These are phyloP conservation scores for Nephrocerus scutellatus DNA, from an alignment of 2,888 invertebrate species.

Conservation along the genomic window DNA sequence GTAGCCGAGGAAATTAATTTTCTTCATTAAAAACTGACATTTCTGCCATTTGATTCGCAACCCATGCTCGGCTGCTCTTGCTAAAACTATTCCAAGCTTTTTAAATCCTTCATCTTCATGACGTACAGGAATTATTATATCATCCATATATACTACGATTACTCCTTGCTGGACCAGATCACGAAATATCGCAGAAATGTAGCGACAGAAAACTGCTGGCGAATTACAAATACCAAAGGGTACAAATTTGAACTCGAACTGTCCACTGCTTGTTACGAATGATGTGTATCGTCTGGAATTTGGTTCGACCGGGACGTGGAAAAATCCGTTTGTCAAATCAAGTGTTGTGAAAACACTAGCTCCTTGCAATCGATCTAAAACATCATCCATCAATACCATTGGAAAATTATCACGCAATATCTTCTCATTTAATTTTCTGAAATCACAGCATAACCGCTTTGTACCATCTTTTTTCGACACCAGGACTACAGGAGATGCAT, in stretches of 20 bases:
- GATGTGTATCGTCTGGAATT: slow-evolving; percentile 25
- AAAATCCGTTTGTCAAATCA: slow-evolving; percentile 25
- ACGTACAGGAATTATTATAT: slow-evolving; percentile 18
- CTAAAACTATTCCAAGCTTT: slow-evolving; percentile 8
- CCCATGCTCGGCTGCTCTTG: slow-evolving; percentile 14
- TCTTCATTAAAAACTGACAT: slow-evolving; percentile 17
- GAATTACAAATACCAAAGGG: slow-evolving; percentile 25
- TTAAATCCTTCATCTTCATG: slow-evolving; percentile 12
- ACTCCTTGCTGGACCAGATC: slow-evolving; percentile 11
- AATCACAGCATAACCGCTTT: slow-evolving; percentile 22
- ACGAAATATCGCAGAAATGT: slow-evolving; percentile 16
- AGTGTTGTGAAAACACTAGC: slow-evolving; percentile 24
- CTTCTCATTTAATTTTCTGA: slow-evolving; percentile 21
- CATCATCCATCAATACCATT: slow-evolving; percentile 20
- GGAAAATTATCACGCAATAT: slow-evolving; percentile 23
- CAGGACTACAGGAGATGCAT: slow-evolving; percentile 15
- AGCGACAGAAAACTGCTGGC: slow-evolving; percentile 19
- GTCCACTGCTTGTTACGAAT: slow-evolving; percentile 26
- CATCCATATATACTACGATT: slow-evolving; percentile 19
- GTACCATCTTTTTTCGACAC: slow-evolving; percentile 19
- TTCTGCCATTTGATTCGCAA: slow-evolving; percentile 18
- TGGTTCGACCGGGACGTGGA: slow-evolving; percentile 24
- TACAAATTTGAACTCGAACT: slow-evolving; percentile 23
- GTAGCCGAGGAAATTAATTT: slow-evolving; percentile 21
- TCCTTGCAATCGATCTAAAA: slow-evolving; percentile 17